Conservation (phyloP, 2,797 vertebrate species). For the Alectoris magna region DNA sequence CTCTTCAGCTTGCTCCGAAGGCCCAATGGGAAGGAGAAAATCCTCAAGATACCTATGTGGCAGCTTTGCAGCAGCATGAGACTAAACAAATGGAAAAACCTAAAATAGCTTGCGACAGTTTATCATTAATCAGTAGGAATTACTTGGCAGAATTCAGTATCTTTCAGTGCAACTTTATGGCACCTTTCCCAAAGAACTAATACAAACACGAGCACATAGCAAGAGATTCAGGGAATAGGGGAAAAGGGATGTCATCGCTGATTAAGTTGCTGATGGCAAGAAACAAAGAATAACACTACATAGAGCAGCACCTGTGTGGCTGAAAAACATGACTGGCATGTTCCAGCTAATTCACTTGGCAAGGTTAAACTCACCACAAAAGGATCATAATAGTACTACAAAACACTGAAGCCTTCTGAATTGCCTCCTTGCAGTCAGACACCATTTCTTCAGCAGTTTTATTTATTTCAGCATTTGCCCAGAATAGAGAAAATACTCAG, state of each 20-base stretch:
- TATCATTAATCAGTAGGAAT: constrained; percentile 64
- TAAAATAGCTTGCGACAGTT: constrained; percentile 57
- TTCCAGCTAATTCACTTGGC: constrained; percentile 63
- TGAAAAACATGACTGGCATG: constrained; percentile 51
- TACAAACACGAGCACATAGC: constrained; percentile 15
- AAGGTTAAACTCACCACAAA: constrained; percentile 28
- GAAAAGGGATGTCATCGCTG: constrained; percentile 39
- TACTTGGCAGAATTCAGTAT: constrained; percentile 52
- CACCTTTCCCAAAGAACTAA: constrained; percentile 62
- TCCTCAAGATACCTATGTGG: constrained; percentile 17
- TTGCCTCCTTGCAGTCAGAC: not conserved
- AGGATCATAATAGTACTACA: constrained; percentile 15
- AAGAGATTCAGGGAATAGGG: not conserved
- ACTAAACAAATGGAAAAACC: constrained; percentile 67
- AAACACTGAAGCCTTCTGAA: constrained; percentile 2
- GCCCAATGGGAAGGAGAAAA: constrained; percentile 1
- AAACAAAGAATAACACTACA: constrained; percentile 49
- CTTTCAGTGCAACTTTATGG: constrained; percentile 54
- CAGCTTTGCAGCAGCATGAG: constrained; percentile 46
- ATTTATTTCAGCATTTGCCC: not conserved
- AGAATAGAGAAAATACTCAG: not conserved
- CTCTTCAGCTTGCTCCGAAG: constrained; percentile 31
- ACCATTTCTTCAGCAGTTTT: not conserved
- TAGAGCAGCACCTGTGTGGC: constrained; percentile 40
- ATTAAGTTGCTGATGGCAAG: constrained; percentile 56